These are phyloP conservation scores for Lutjanus erythropterus DNA, from an alignment of 2,113 vertebrate species.

Conservation along the genomic window DNA sequence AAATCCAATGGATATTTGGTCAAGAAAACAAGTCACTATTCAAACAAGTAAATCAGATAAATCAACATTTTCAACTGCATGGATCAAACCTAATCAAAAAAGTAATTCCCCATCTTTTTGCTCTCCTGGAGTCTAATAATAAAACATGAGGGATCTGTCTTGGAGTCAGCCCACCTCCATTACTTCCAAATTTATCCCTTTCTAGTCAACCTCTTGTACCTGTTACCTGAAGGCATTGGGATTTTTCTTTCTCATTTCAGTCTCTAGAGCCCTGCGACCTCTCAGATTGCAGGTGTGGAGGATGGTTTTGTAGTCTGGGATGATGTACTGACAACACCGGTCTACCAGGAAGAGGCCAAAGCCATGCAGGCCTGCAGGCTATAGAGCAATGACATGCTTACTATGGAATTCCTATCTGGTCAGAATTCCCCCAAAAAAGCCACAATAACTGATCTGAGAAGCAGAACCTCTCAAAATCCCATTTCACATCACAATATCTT, in stretches of 20 bases:
- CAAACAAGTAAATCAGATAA: constrained; percentile 37
- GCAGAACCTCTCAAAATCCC: constrained; percentile 12
- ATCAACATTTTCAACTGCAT: constrained; percentile 1
- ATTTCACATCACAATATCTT: constrained; percentile 11
- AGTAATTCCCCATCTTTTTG: constrained; percentile 1
- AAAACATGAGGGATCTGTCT: constrained; percentile 48
- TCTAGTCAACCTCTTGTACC: constrained; percentile 19
- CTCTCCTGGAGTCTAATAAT: constrained; percentile 33
- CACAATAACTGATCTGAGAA: background rate
- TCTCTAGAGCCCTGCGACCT: constrained; percentile 48
- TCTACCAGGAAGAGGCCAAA: constrained; percentile 31
- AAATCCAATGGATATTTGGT: constrained; percentile 25
- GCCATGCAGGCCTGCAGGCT: constrained; percentile 57
- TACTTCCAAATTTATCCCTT: constrained; percentile 35
- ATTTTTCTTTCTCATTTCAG: constrained; percentile 29
- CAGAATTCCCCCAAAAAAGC: background rate
- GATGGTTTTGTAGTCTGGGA: constrained; percentile 38
- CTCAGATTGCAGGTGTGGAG: constrained; percentile 67
- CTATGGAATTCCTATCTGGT: constrained; percentile 3
- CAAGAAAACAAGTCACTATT: constrained; percentile 25
- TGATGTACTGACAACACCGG: constrained; percentile 56
- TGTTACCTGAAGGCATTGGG: constrained; percentile 49
- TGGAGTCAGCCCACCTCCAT: background rate
- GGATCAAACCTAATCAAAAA: constrained; percentile 3
- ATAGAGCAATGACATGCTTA: constrained; percentile 21